Evolutionary conservation across 23 tunicate species (phyloP).

Genomic region (Pegea sp.): DNA sequence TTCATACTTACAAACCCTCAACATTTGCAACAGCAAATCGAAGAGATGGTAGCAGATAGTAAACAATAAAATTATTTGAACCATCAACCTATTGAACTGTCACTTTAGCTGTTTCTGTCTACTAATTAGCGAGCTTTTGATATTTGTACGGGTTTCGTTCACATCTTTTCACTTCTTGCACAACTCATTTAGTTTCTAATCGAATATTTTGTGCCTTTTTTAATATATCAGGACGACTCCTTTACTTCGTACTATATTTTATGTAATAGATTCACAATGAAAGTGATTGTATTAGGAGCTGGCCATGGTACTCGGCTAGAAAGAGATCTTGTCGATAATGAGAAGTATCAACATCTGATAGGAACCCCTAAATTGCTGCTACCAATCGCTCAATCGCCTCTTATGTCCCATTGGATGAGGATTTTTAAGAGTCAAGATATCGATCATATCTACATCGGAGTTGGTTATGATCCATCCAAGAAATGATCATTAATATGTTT

Average conservation of each 20-base stretch:
- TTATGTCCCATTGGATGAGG: constrained; percentile 54
- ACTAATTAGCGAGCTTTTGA: not conserved
- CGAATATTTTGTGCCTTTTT: too few species aligned
- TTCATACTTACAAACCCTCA: constrained; percentile 50
- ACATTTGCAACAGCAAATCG: constrained; percentile 43
- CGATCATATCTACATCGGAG: constrained; percentile 43
- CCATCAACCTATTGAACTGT: too few species aligned
- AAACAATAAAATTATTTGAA: too few species aligned
- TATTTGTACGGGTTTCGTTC: not conserved
- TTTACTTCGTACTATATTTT: too few species aligned
- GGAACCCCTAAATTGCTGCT: constrained; percentile 57
- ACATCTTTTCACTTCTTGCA: not conserved
- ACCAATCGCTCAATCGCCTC: constrained; percentile 33
- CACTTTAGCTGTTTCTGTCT: not conserved
- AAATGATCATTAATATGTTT: not conserved
- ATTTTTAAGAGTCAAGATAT: constrained; percentile 9
- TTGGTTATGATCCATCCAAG: constrained; percentile 3
- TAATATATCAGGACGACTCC: too few species aligned
- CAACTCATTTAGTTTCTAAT: too few species aligned
- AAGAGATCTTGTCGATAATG: constrained; percentile 31
- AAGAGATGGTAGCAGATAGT: constrained; percentile 9
- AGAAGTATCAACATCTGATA: constrained; percentile 8
- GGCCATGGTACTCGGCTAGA: constrained; percentile 79
- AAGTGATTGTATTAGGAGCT: constrained; percentile 50
- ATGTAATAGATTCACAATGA: constrained; percentile 7